phyloP scores from a whole-genome alignment of 2,113 vertebrate species.

The Notarius quadriscutis region DNA sequence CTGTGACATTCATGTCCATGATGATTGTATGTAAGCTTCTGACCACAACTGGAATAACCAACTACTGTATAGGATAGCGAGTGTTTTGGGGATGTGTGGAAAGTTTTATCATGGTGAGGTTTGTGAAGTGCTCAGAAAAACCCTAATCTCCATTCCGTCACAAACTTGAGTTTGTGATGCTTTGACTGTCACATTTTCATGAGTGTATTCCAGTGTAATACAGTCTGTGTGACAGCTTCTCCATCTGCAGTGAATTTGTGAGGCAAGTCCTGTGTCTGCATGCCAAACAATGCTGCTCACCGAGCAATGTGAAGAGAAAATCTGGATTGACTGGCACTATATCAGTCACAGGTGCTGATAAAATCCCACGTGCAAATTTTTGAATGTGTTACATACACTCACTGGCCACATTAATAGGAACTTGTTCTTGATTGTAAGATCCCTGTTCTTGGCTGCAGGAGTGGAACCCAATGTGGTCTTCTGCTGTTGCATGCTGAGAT shows the following conservation, averaged over 20 bases:
- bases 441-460: neutral
- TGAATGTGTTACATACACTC: neutral
- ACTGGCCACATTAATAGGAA: too few species aligned
- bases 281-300: conserved; percentile 31
- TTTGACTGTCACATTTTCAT: conserved; percentile 3
- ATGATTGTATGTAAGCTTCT: too few species aligned
- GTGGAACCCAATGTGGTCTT: neutral
- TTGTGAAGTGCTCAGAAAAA: neutral
- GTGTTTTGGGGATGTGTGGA: neutral
- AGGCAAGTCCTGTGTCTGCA: conserved; percentile 7
- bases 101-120: neutral
- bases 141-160: neutral
- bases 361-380: conserved; percentile 38
- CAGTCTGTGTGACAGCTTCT: conserved; percentile 16
- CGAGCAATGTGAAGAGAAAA: conserved; percentile 13
- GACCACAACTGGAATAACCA: neutral
- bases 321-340: conserved; percentile 14
- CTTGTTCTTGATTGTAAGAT: neutral
- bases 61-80: too few species aligned
- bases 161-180: neutral
- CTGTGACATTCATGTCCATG: too few species aligned
- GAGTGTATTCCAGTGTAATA: neutral
- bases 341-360: conserved; percentile 17
- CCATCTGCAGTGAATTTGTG: conserved; percentile 28
- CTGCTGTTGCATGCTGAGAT: too few species aligned